Percentiles rank a stretch among this genome's conserved stretches.
Conservation (phyloP, 1,140 invertebrate genomes). For the Aphelenchoides fujianensis region DNA sequence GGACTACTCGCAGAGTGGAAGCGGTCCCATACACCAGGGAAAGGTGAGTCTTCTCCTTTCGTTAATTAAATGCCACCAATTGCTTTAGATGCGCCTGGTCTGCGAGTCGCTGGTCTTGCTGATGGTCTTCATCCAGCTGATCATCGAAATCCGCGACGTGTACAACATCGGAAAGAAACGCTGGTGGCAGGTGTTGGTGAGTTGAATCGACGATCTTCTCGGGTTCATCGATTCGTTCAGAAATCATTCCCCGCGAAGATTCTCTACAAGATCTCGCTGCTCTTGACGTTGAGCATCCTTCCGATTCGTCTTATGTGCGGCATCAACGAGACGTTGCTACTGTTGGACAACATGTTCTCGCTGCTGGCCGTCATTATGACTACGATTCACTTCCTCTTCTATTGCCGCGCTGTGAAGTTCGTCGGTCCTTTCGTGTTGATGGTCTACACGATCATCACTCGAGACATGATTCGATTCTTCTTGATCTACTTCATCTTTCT, state of each 20-base stretch:
- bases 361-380: constrained; percentile 91
- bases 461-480: constrained; percentile 89
- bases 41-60: not conserved
- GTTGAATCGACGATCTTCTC: too few species aligned
- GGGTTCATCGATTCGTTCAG: not conserved
- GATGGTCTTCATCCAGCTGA: constrained; percentile 41
- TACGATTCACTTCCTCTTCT: constrained; percentile 87
- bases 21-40: constrained; percentile 1
- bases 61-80: not conserved
- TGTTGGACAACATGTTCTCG: constrained; percentile 76
- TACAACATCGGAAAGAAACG: constrained; percentile 46
- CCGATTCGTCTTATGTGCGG: constrained; percentile 78
- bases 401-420: constrained; percentile 88
- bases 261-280: constrained; percentile 80
- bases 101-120: constrained; percentile 43
- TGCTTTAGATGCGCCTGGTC: constrained; percentile 39
- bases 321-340: constrained; percentile 62
- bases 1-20: not conserved
- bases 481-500: constrained; percentile 93
- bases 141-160: constrained; percentile 48
- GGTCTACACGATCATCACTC: constrained; percentile 87
- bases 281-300: constrained; percentile 70
- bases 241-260: constrained; percentile 82
- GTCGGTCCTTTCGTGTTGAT: constrained; percentile 98
- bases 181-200: constrained; percentile 60